phyloP scores from a whole-genome alignment of 2,797 vertebrate genomes.

The Takifugu ocellatus region DNA sequence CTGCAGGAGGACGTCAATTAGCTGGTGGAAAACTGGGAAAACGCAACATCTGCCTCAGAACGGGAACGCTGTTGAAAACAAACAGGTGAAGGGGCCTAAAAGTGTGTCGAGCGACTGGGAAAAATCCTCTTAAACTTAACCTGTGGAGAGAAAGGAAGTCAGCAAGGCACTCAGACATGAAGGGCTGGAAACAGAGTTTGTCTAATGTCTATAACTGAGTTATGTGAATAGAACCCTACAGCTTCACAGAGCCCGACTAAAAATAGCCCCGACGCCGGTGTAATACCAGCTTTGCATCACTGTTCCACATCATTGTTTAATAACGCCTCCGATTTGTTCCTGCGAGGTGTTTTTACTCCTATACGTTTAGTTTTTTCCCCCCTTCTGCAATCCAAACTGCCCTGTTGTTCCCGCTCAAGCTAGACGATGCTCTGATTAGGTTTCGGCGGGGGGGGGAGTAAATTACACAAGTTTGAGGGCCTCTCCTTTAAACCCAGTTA shows the following conservation, averaged over 20 bases:
- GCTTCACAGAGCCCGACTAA: slow-evolving; percentile 14
- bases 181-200: not conserved
- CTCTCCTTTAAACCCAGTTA: not conserved
- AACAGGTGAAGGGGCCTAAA: no score
- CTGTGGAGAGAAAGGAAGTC: no score
- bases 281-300: slow-evolving; percentile 26
- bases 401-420: slow-evolving; percentile 13
- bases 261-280: slow-evolving; percentile 38
- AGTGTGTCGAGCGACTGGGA: no score
- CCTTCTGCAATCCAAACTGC: slow-evolving; percentile 28
- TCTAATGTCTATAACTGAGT: slow-evolving; percentile 1
- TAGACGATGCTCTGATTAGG: not conserved
- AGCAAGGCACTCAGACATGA: no score
- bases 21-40: no score
- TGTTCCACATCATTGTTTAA: slow-evolving; percentile 9
- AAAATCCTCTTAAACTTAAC: no score
- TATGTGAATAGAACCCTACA: slow-evolving; percentile 17
- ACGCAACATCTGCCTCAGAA: no score
- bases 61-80: no score
- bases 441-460: slow-evolving; percentile 13
- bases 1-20: no score
- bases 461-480: slow-evolving; percentile 3
- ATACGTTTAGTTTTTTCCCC: no score
- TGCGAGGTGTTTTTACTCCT: not conserved
- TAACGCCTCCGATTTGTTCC: not conserved